Conservation (phyloP, 2,888 invertebrate genomes). For the Heteromurus nitidus region DNA sequence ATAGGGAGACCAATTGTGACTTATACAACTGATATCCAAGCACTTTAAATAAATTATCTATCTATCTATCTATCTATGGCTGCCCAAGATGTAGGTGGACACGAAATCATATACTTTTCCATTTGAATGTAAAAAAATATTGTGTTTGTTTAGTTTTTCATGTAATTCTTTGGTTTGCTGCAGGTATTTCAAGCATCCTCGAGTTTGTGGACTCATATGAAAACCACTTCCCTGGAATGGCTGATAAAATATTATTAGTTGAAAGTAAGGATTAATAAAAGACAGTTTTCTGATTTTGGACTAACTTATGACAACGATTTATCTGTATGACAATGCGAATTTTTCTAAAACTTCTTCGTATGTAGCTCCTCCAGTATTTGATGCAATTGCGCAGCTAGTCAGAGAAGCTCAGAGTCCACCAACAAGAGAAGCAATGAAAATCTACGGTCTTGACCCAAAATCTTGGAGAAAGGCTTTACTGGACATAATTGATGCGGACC, state of each 20-base stretch:
- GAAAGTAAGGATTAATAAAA: too few relatives aligned
- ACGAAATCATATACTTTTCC: too few relatives aligned
- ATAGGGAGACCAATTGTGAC: too few relatives aligned
- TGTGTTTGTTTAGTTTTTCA: too few relatives aligned
- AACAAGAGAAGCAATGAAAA: conserved; percentile 41
- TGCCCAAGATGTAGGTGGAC: too few relatives aligned
- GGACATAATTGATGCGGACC: conserved; percentile 29
- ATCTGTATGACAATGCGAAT: neutral
- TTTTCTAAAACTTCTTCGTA: neutral
- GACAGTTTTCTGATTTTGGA: too few relatives aligned
- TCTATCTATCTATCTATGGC: too few relatives aligned
- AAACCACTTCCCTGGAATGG: conserved; percentile 52
- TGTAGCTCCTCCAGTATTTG: conserved; percentile 51
- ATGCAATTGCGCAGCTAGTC: conserved; percentile 24
- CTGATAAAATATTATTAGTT: conserved; percentile 34
- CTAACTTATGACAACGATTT: neutral
- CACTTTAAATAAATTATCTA: too few relatives aligned
- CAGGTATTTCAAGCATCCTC: conserved; percentile 44
- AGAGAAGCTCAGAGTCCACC: conserved; percentile 32
- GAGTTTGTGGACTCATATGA: conserved; percentile 56
- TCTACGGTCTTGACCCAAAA: conserved; percentile 44
- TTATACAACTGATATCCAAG: too few relatives aligned
- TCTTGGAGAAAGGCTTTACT: conserved; percentile 43
- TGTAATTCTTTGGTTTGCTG: neutral
- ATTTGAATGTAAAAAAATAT: too few relatives aligned